These are phyloP conservation scores for Timema podura DNA, from an alignment of 2,888 invertebrate species.

Conservation along the genomic window DNA sequence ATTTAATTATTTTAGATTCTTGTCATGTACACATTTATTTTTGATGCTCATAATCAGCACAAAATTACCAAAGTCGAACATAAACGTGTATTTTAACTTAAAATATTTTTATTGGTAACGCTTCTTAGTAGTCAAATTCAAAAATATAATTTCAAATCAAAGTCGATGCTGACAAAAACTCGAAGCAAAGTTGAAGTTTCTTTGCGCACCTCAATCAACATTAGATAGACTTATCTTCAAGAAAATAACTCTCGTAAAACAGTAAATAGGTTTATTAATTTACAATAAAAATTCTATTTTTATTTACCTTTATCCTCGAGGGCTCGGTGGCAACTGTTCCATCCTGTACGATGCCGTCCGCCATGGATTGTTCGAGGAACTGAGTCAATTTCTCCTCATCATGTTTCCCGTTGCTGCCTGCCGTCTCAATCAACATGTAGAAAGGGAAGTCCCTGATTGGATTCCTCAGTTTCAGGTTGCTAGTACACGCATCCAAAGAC, in stretches of 20 bases:
- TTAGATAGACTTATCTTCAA: no score
- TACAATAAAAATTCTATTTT: not conserved
- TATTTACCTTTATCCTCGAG: slow-evolving; percentile 67
- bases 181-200: not conserved
- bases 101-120: no score
- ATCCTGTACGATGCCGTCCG: slow-evolving; percentile 66
- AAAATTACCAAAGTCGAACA: no score
- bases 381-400: slow-evolving; percentile 81
- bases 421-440: slow-evolving; percentile 82
- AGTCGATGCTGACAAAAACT: not conserved
- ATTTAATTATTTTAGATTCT: no score
- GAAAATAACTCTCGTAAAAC: no score
- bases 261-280: no score
- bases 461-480: slow-evolving; percentile 52
- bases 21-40: no score
- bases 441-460: slow-evolving; percentile 60
- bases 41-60: no score
- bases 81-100: no score
- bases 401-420: slow-evolving; percentile 78
- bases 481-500: slow-evolving; percentile 63
- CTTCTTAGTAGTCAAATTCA: not conserved
- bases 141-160: not conserved
- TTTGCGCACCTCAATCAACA: no score
- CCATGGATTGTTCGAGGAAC: slow-evolving; percentile 73
- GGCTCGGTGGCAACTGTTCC: slow-evolving; percentile 84